These are phyloP conservation scores for Heliothis peltigera DNA, from an alignment of 2,888 invertebrate genomes.

Conservation along the genomic window DNA sequence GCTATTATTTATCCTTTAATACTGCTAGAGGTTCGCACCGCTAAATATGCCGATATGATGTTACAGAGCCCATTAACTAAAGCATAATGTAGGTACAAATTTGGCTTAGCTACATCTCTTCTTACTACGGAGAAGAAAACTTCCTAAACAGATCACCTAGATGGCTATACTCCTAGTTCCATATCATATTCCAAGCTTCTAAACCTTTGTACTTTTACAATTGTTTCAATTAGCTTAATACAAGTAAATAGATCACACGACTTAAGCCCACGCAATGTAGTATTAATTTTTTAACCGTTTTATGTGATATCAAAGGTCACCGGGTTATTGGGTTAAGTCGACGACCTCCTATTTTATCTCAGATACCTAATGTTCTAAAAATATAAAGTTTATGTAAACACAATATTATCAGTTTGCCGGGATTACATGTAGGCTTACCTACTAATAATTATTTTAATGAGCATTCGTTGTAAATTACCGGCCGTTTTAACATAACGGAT, in stretches of 20 bases:
- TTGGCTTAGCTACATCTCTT: no score
- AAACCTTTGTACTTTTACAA: no score
- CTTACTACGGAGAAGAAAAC: no score
- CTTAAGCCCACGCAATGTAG: background rate
- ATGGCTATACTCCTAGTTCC: no score
- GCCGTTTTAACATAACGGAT: constrained; percentile 40
- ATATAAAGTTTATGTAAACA: constrained; percentile 39
- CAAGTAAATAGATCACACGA: no score
- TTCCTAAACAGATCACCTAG: no score
- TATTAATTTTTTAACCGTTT: constrained; percentile 7
- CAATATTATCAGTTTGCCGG: constrained; percentile 1
- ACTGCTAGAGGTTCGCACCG: background rate
- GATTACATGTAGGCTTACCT: constrained; percentile 4
- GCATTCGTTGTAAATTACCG: constrained; percentile 15
- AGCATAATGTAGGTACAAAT: no score
- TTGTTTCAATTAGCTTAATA: no score
- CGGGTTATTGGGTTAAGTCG: constrained; percentile 55
- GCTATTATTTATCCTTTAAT: background rate
- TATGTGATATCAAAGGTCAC: constrained; percentile 45
- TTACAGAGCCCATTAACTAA: no score
- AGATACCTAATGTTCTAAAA: constrained; percentile 40
- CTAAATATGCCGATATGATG: no score
- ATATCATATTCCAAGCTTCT: no score
- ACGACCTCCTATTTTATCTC: constrained; percentile 31
- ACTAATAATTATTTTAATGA: background rate